phyloP scores from a whole-genome alignment of 1,140 invertebrate species.

The Pachyrhynchus sulphureomaculatus region DNA sequence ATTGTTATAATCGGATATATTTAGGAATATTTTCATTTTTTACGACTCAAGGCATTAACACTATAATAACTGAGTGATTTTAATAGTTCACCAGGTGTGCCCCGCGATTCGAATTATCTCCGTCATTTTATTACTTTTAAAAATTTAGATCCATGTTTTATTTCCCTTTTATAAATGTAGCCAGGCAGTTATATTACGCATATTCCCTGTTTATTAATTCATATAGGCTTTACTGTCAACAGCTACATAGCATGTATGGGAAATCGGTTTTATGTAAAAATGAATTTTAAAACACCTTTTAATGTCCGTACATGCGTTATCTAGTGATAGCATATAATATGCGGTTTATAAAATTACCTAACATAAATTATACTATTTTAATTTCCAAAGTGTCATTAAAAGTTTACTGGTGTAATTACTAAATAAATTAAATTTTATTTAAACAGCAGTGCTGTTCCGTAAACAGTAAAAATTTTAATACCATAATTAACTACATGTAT shows the following conservation, averaged over 20 bases:
- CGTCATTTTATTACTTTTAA: constrained; percentile 28
- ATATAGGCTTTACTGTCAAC: constrained; percentile 26
- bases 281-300: constrained; percentile 27
- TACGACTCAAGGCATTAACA: background rate
- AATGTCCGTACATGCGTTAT: constrained; percentile 16
- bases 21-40: constrained; percentile 3
- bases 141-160: constrained; percentile 26
- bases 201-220: constrained; percentile 30
- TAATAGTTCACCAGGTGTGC: constrained; percentile 27
- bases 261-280: constrained; percentile 26
- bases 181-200: constrained; percentile 21
- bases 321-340: constrained; percentile 20
- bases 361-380: background rate
- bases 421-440: too few species aligned
- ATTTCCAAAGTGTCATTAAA: too few species aligned
- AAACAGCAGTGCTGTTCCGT: too few species aligned
- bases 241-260: constrained; percentile 14
- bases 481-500: too few species aligned
- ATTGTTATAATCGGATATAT: constrained; percentile 3
- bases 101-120: constrained; percentile 20
- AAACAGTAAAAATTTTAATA: too few species aligned
- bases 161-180: constrained; percentile 28
- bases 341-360: constrained; percentile 8
- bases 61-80: background rate
- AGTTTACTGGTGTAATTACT: too few species aligned